A percentile compares a stretch with the other conserved stretches of the same genome.
phyloP scores from a whole-genome alignment of 2,888 invertebrate species.

The Leptopterna dolabrata region DNA sequence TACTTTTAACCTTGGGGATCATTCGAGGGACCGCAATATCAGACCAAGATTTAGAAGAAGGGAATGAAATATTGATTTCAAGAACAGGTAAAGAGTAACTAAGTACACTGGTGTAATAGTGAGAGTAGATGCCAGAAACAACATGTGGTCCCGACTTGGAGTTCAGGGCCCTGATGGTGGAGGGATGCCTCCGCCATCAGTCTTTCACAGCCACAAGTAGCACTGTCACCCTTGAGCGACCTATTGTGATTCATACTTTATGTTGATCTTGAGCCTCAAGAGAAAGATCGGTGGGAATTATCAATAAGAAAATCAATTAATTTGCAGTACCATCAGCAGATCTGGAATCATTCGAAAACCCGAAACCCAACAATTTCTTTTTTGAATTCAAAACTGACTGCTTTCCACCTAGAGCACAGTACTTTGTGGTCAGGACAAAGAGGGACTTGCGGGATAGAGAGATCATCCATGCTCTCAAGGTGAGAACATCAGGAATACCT shows the following conservation, averaged over 20 bases:
- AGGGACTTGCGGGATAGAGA: conserved; percentile 46
- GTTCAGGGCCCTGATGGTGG: too few species aligned
- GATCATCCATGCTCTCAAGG: conserved; percentile 16
- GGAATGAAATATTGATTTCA: conserved; percentile 31
- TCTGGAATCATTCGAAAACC: conserved; percentile 51
- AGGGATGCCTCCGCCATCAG: too few species aligned
- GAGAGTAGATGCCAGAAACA: too few species aligned
- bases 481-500: background rate
- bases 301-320: background rate
- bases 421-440: conserved; percentile 54
- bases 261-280: too few species aligned
- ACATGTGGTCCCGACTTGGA: too few species aligned
- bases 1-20: conserved; percentile 9
- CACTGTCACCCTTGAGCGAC: too few species aligned
- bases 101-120: background rate
- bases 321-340: conserved; percentile 49
- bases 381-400: conserved; percentile 61
- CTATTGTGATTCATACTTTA: too few species aligned
- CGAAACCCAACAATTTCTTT: conserved; percentile 50
- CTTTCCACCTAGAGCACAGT: conserved; percentile 59
- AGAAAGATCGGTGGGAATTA: too few species aligned
- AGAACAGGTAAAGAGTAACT: conserved; percentile 32
- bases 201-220: too few species aligned
- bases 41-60: conserved; percentile 22
- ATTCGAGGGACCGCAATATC: background rate